These are phyloP conservation scores for Amiota minor DNA, from an alignment of 2,888 invertebrate genomes.

Conservation along the genomic window DNA sequence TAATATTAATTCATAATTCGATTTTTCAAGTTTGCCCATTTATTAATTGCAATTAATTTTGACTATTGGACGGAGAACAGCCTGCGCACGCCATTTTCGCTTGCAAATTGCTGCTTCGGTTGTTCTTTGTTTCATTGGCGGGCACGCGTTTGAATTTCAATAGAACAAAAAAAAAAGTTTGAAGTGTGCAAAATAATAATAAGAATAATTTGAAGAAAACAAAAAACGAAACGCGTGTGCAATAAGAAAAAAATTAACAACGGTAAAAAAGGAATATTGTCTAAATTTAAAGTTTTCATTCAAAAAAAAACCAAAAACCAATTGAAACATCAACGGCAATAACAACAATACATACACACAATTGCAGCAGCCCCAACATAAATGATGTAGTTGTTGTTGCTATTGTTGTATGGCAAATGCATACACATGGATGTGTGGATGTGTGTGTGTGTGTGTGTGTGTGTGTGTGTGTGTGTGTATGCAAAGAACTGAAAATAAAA, in stretches of 20 bases:
- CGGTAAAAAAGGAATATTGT: not conserved
- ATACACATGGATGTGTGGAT: not conserved
- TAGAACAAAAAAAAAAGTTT: constrained; percentile 4
- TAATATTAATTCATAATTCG: too few species aligned
- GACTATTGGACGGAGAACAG: too few species aligned
- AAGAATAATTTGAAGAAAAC: not conserved
- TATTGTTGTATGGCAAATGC: not conserved
- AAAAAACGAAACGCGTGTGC: not conserved
- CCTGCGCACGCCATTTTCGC: too few species aligned
- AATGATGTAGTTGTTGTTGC: not conserved
- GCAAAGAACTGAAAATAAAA: too few species aligned
- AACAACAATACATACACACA: not conserved
- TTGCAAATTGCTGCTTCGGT: too few species aligned
- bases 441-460: not conserved
- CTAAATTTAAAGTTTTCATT: not conserved
- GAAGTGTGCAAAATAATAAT: constrained; percentile 11
- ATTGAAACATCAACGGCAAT: not conserved
- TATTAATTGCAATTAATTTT: too few species aligned
- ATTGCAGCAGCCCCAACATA: not conserved
- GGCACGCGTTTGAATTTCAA: constrained; percentile 5
- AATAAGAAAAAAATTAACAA: not conserved
- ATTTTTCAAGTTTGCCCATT: too few species aligned
- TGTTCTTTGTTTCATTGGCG: not conserved
- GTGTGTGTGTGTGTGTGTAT: too few species aligned
- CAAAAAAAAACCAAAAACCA: not conserved